Evolutionary conservation across 2,888 invertebrate species (phyloP).

Genomic region (Imbricaverruca yamaguchii): DNA sequence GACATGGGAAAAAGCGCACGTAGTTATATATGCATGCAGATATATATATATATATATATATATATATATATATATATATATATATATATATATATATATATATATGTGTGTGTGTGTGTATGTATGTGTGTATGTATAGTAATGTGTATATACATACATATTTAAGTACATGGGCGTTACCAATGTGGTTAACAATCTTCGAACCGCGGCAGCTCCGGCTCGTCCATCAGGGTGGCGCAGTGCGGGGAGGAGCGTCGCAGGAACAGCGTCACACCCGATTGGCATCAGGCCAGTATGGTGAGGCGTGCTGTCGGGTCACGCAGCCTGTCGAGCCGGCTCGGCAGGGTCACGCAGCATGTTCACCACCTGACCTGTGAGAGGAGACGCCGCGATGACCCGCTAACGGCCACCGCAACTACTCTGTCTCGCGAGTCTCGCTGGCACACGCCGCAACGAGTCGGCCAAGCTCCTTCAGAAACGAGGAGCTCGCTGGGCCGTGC

Average conservation of each 20-base stretch:
- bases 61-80: slow-evolving; percentile 33
- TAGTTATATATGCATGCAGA: too few relatives aligned
- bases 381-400: too few relatives aligned
- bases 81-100: slow-evolving; percentile 1
- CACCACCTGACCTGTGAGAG: slow-evolving; percentile 60
- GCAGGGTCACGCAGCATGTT: slow-evolving; percentile 63
- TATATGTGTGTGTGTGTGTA: neutral
- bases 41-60: slow-evolving; percentile 37
- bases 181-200: slow-evolving; percentile 24
- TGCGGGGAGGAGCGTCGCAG: slow-evolving; percentile 53
- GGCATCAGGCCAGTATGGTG: slow-evolving; percentile 62
- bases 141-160: too few relatives aligned
- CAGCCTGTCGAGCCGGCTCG: slow-evolving; percentile 36
- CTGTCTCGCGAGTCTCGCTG: too few relatives aligned
- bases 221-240: slow-evolving; percentile 49
- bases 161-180: neutral
- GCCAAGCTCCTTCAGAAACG: too few relatives aligned
- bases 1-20: slow-evolving; percentile 26
- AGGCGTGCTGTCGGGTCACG: slow-evolving; percentile 53
- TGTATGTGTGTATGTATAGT: too few relatives aligned
- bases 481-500: too few relatives aligned
- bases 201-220: slow-evolving; percentile 44
- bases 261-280: slow-evolving; percentile 64
- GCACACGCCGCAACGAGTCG: too few relatives aligned
- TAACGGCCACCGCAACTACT: too few relatives aligned